Percentiles rank a stretch among this genome's conserved stretches.
These are phyloP conservation scores for Chalcis sispes DNA, from an alignment of 2,888 invertebrate species.

Conservation along the genomic window DNA sequence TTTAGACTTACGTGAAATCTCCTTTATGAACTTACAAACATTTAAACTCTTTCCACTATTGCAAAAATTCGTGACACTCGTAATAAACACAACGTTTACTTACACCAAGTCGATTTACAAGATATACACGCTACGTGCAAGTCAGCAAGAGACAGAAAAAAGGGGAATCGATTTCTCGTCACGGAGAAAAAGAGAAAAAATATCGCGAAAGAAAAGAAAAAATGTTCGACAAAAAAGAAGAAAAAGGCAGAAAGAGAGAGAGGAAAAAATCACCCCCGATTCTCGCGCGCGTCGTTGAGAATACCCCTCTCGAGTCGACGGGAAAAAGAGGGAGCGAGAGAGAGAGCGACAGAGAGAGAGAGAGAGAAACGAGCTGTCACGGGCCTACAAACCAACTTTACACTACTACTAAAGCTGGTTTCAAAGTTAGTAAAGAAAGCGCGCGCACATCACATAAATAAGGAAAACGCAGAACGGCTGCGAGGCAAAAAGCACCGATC, in stretches of 20 bases:
- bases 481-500: background rate
- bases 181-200: background rate
- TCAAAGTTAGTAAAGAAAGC: background rate
- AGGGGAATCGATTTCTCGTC: slow-evolving; percentile 9
- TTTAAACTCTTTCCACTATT: too few relatives aligned
- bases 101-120: too few relatives aligned
- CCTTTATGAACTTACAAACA: too few relatives aligned
- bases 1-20: too few relatives aligned
- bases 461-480: background rate
- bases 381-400: slow-evolving; percentile 32
- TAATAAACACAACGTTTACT: too few relatives aligned
- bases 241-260: background rate
- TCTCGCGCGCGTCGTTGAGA: slow-evolving; percentile 1
- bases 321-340: too few relatives aligned
- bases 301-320: background rate
- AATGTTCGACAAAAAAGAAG: background rate
- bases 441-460: background rate
- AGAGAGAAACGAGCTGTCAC: slow-evolving; percentile 51
- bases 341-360: too few relatives aligned
- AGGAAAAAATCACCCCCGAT: slow-evolving; percentile 10
- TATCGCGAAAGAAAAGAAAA: background rate
- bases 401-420: too few relatives aligned
- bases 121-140: too few relatives aligned
- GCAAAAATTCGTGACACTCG: too few relatives aligned
- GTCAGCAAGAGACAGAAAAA: background rate